Percentiles rank a stretch among this genome's conserved stretches.
Conservation (phyloP, 2,113 vertebrate genomes). For the Lepus timidus region DNA sequence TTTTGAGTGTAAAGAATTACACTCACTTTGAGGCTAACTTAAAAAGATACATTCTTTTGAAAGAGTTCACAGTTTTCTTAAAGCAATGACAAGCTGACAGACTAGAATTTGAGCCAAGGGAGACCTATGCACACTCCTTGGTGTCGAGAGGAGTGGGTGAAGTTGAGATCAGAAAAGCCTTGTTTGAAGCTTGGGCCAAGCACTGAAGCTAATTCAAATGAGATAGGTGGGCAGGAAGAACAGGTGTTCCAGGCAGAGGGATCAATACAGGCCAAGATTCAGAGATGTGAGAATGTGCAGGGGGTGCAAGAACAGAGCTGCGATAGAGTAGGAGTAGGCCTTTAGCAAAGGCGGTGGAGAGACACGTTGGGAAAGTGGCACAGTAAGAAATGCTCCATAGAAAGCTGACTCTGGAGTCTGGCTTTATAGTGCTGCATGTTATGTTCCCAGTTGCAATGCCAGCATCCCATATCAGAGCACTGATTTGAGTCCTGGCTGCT, state of each 20-base stretch:
- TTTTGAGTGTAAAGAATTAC: constrained; percentile 1
- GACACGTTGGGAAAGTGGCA: neutral
- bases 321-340: neutral
- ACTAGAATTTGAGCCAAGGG: constrained; percentile 30
- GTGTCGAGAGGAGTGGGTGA: neutral
- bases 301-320: neutral
- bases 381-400: neutral
- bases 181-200: neutral
- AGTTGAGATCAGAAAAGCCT: neutral
- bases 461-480: no score
- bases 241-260: neutral
- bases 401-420: neutral
- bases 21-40: constrained; percentile 6
- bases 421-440: no score
- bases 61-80: constrained; percentile 56
- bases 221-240: neutral
- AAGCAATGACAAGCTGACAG: constrained; percentile 60
- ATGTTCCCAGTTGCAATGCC: no score
- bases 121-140: neutral
- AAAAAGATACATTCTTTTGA: constrained; percentile 51
- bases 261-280: neutral
- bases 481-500: no score
- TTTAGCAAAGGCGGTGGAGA: neutral
- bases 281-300: neutral
- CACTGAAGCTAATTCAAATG: constrained; percentile 22